These are phyloP conservation scores for Buceros bicornis DNA, from an alignment of 2,797 vertebrate genomes.

Conservation along the genomic window DNA sequence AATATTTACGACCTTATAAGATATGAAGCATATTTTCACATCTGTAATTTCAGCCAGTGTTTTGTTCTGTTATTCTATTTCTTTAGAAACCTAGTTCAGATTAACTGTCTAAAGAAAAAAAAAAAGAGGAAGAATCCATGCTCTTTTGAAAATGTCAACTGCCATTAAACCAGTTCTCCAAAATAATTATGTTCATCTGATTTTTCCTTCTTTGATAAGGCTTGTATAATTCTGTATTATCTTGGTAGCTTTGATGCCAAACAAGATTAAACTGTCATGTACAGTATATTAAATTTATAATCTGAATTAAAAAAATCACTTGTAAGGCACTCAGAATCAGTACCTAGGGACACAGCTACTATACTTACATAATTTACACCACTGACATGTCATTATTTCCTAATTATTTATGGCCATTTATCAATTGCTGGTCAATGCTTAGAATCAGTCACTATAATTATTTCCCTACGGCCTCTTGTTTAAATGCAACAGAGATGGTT, in stretches of 20 bases:
- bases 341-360: slow-evolving; percentile 53
- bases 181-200: slow-evolving; percentile 72
- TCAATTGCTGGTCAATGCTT: slow-evolving; percentile 78
- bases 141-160: slow-evolving; percentile 69
- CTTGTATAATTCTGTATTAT: slow-evolving; percentile 81
- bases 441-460: slow-evolving; percentile 77
- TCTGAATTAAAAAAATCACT: slow-evolving; percentile 75
- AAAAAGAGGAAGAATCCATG: slow-evolving; percentile 19
- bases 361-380: slow-evolving; percentile 74
- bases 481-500: slow-evolving; percentile 41
- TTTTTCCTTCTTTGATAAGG: slow-evolving; percentile 78
- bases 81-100: slow-evolving; percentile 46
- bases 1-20: slow-evolving; percentile 68
- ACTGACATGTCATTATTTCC: slow-evolving; percentile 48
- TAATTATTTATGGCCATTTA: slow-evolving; percentile 82
- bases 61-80: slow-evolving; percentile 36
- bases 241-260: slow-evolving; percentile 77
- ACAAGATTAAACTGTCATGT: slow-evolving; percentile 81
- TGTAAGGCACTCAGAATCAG: slow-evolving; percentile 66
- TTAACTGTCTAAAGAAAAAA: slow-evolving; percentile 39
- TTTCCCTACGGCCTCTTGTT: slow-evolving; percentile 61
- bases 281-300: slow-evolving; percentile 78
- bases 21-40: slow-evolving; percentile 28
- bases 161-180: slow-evolving; percentile 63
- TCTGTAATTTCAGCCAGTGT: slow-evolving; percentile 56